A percentile compares a stretch with the other conserved stretches of the same genome.
Conservation (phyloP, 2,888 invertebrate genomes). For the Euspilapteryx auroguttella region DNA sequence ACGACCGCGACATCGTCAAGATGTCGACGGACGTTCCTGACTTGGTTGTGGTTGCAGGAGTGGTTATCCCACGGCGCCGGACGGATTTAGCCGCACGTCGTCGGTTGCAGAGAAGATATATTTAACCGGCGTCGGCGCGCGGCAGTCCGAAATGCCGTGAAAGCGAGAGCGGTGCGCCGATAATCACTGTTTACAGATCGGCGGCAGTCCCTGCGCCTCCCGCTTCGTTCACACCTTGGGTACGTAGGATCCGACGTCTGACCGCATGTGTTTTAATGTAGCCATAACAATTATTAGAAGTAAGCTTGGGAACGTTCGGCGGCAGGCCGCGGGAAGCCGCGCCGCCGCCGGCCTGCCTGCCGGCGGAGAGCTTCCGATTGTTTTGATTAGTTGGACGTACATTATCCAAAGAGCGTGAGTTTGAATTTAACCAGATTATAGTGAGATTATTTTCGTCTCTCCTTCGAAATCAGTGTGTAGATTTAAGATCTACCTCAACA, state of each 20-base stretch:
- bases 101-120: slow-evolving; percentile 53
- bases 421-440: slow-evolving; percentile 3
- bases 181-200: slow-evolving; percentile 57
- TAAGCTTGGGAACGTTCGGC: no score
- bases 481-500: no score
- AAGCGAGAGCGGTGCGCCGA: no score
- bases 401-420: slow-evolving; percentile 12
- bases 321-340: not conserved
- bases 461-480: not conserved
- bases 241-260: slow-evolving; percentile 31
- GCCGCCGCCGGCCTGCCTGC: not conserved
- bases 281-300: slow-evolving; percentile 29
- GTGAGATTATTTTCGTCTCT: slow-evolving; percentile 1
- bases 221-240: slow-evolving; percentile 43
- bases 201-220: slow-evolving; percentile 50
- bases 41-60: slow-evolving; percentile 57
- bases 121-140: slow-evolving; percentile 50
- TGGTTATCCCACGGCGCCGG: slow-evolving; percentile 48
- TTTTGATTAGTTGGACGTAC: slow-evolving; percentile 17
- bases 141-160: no score
- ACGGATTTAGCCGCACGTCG: slow-evolving; percentile 54
- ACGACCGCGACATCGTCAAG: no score
- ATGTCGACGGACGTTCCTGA: slow-evolving; percentile 39
- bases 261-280: slow-evolving; percentile 25
- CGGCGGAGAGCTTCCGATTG: slow-evolving; percentile 9